Percentiles rank a stretch among this genome's conserved stretches.
Evolutionary conservation across 2,797 vertebrate species (phyloP).

Genomic region (Smutsia gigantea): DNA sequence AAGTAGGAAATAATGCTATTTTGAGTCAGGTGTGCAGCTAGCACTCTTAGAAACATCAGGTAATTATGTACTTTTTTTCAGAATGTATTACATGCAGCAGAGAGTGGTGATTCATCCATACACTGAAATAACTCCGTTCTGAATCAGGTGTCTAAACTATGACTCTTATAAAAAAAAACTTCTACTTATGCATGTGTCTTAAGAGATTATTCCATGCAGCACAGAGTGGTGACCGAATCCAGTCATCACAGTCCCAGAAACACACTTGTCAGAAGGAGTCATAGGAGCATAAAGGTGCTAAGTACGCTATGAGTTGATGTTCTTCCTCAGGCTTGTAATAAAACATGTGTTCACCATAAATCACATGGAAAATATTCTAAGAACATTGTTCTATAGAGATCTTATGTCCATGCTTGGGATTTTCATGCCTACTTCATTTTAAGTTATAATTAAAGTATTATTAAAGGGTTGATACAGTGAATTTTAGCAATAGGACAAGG

Average conservation of each 20-base stretch:
- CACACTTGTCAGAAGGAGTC: too few relatives aligned
- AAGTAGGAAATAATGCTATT: not conserved
- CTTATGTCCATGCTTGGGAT: not conserved
- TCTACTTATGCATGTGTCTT: not conserved
- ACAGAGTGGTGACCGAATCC: not conserved
- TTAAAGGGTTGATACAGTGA: not conserved
- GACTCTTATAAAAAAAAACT: not conserved
- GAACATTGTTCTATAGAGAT: not conserved
- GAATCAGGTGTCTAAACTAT: not conserved
- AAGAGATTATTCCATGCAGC: not conserved
- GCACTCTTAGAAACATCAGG: not conserved
- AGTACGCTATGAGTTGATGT: not conserved
- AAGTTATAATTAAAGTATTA: not conserved
- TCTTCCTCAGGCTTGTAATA: not conserved
- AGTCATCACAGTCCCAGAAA: not conserved
- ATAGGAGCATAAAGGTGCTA: too few relatives aligned
- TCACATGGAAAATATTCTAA: not conserved
- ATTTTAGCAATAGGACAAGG: not conserved
- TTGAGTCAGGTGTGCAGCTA: not conserved
- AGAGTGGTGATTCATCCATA: not conserved
- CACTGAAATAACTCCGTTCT: not conserved
- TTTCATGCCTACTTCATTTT: not conserved
- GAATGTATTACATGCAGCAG: not conserved
- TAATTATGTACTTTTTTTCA: not conserved
- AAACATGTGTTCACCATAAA: not conserved